Conservation (phyloP, 2,797 vertebrate genomes). For the Smutsia temminckii region DNA sequence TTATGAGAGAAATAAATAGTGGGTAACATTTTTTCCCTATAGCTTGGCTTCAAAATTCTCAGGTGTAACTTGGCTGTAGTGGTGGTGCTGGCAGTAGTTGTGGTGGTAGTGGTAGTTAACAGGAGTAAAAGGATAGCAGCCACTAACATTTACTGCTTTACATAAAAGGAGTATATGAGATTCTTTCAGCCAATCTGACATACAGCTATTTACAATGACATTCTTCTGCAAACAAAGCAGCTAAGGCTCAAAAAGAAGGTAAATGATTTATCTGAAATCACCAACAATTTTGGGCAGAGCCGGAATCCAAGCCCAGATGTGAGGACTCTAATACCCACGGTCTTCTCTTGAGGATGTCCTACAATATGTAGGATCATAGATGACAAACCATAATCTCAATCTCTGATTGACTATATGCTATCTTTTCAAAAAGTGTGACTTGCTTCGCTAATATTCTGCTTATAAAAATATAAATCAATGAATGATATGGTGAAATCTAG, state of each 20-base stretch:
- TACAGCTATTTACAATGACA: neutral
- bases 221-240: slow-evolving; percentile 1
- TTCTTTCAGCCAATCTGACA: slow-evolving; percentile 24
- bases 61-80: neutral
- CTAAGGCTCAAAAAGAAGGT: neutral
- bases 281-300: neutral
- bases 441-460: slow-evolving; percentile 24
- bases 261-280: neutral
- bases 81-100: too few relatives aligned
- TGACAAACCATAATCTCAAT: neutral
- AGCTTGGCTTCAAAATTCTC: neutral
- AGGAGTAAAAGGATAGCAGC: neutral
- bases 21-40: neutral
- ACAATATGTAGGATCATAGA: neutral
- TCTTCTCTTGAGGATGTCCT: neutral
- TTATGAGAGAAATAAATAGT: slow-evolving; percentile 27
- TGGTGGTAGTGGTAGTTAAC: too few relatives aligned
- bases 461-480: slow-evolving; percentile 22
- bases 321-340: neutral
- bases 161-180: neutral
- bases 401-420: neutral
- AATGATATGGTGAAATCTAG: neutral
- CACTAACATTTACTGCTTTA: neutral
- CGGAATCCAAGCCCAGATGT: neutral
- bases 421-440: neutral